These are phyloP conservation scores for Verasper variegatus DNA, from an alignment of 2,113 vertebrate species.

Conservation along the genomic window DNA sequence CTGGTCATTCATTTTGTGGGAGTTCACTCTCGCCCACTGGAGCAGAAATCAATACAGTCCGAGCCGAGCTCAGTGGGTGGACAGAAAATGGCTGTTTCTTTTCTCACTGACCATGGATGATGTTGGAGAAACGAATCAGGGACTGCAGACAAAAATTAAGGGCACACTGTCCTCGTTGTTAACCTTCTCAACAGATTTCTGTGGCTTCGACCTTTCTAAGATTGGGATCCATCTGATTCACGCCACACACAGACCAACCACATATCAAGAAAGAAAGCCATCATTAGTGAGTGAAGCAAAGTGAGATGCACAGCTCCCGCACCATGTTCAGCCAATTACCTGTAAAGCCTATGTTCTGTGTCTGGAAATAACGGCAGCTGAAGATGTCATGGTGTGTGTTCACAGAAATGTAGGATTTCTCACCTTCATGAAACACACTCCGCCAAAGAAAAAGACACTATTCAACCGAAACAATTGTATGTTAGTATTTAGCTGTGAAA, in stretches of 20 bases:
- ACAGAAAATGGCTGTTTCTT: constrained; percentile 48
- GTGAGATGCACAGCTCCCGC: constrained; percentile 9
- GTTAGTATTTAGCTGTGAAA: constrained; percentile 7
- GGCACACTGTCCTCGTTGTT: background rate
- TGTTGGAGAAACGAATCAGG: constrained; percentile 8
- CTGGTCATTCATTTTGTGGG: constrained; percentile 69
- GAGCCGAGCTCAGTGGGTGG: constrained; percentile 56
- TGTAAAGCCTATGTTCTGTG: constrained; percentile 5
- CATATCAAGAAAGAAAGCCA: background rate
- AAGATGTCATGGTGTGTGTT: background rate
- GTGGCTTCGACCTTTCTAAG: background rate
- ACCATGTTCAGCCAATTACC: constrained; percentile 36
- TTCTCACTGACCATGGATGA: constrained; percentile 25
- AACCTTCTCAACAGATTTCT: constrained; percentile 18
- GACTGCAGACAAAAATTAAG: background rate
- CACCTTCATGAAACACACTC: too few relatives aligned
- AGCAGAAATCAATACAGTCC: constrained; percentile 73
- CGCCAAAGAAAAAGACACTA: background rate
- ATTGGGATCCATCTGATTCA: background rate
- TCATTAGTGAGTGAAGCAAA: constrained; percentile 9
- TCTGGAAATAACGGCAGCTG: background rate
- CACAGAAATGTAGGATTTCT: background rate
- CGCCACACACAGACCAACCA: background rate
- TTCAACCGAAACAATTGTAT: background rate
- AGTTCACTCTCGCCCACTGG: constrained; percentile 49